A percentile compares a stretch with the other conserved stretches of the same genome.
These are phyloP conservation scores for Hanleya hanleyi DNA, from an alignment of 2,888 invertebrate genomes.

Conservation along the genomic window DNA sequence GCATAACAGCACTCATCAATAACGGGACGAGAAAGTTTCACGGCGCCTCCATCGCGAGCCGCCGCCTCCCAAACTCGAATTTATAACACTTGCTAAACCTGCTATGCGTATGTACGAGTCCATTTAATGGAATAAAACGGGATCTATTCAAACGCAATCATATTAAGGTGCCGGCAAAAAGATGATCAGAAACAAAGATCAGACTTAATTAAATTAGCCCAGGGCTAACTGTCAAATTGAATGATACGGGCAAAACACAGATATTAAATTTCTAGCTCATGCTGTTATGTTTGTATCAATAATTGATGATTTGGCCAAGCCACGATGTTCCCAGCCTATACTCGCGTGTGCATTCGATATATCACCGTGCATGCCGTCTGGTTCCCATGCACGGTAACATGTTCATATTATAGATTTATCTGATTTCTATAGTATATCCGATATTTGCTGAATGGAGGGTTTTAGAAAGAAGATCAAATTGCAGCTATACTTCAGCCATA, in stretches of 20 bases:
- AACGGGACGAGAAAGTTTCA: not conserved
- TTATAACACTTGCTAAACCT: constrained; percentile 2
- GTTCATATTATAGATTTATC: too few relatives aligned
- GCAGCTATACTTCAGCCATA: too few relatives aligned
- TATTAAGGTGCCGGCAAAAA: not conserved
- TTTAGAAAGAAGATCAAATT: too few relatives aligned
- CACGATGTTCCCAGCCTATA: not conserved
- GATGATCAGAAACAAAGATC: constrained; percentile 10
- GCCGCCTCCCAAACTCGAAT: not conserved
- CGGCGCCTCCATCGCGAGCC: not conserved
- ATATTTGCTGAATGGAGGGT: too few relatives aligned
- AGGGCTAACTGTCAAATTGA: constrained; percentile 9
- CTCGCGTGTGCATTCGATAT: too few relatives aligned
- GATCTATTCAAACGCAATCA: constrained; percentile 9
- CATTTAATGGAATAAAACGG: constrained; percentile 3
- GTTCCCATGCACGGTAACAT: too few relatives aligned
- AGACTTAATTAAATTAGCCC: constrained; percentile 7
- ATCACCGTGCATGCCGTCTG: too few relatives aligned
- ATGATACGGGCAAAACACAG: constrained; percentile 9
- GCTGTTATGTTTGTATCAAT: constrained; percentile 7
- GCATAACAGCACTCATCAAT: not conserved
- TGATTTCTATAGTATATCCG: too few relatives aligned
- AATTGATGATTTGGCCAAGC: not conserved
- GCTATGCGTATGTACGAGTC: not conserved
- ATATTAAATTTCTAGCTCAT: constrained; percentile 6